phyloP scores from a whole-genome alignment of 2,113 vertebrate species.

The Bettongia penicillata region DNA sequence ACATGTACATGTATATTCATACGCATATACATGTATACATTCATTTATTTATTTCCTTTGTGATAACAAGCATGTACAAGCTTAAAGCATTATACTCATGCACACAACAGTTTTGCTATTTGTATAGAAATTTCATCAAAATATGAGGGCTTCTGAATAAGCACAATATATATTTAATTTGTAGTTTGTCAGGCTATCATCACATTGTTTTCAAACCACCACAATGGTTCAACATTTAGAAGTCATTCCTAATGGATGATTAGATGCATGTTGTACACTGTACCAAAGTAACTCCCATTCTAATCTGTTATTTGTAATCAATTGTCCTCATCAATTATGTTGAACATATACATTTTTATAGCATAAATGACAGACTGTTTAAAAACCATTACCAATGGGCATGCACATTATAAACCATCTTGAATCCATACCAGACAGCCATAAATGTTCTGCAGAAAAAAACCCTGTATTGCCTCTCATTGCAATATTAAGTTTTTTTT shows the following conservation, averaged over 20 bases:
- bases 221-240: not conserved
- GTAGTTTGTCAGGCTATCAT: not conserved
- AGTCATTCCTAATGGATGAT: not conserved
- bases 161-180: not conserved
- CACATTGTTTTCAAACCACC: not conserved
- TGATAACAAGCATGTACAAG: not conserved
- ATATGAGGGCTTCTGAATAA: not conserved
- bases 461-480: not conserved
- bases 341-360: not conserved
- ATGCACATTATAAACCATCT: not conserved
- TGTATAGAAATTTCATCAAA: not conserved
- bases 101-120: not conserved
- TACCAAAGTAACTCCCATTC: not conserved
- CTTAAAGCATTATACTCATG: not conserved
- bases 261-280: not conserved
- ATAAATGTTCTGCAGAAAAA: not conserved
- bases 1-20: no score
- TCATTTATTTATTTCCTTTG: not conserved
- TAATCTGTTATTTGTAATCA: no score
- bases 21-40: no score
- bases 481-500: not conserved
- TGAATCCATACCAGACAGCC: not conserved
- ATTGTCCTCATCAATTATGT: not conserved
- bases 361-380: not conserved
- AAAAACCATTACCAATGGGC: not conserved